Evolutionary conservation across 2,888 invertebrate genomes (phyloP).

Genomic region (Cyaniris semiargus): DNA sequence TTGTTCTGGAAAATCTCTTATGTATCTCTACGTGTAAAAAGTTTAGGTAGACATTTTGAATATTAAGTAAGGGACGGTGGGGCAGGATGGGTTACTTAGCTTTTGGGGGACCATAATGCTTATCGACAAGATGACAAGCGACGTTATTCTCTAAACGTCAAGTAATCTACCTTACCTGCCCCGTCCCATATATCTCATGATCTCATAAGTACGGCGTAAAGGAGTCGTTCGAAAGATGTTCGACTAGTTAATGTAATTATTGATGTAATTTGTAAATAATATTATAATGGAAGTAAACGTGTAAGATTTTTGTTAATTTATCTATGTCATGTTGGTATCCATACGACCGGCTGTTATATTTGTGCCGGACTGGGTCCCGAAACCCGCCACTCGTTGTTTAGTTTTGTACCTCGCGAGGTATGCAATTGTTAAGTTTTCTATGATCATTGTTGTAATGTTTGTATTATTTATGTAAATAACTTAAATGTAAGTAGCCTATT

Average conservation of each 20-base stretch:
- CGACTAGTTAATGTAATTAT: slow-evolving; percentile 15
- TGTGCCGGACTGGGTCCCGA: slow-evolving; percentile 50
- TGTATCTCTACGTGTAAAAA: slow-evolving; percentile 15
- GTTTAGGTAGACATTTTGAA: slow-evolving; percentile 26
- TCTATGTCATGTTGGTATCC: neutral
- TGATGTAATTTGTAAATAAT: slow-evolving; percentile 33
- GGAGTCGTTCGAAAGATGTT: slow-evolving; percentile 23
- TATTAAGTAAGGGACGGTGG: slow-evolving; percentile 28
- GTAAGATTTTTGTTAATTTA: slow-evolving; percentile 16
- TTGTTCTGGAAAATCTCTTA: neutral
- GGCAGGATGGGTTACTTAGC: neutral
- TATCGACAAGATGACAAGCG: no score
- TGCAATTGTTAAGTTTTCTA: slow-evolving; percentile 72
- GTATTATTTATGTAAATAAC: slow-evolving; percentile 77
- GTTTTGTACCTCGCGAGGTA: slow-evolving; percentile 66
- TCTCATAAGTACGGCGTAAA: slow-evolving; percentile 43
- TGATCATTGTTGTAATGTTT: slow-evolving; percentile 72
- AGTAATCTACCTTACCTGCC: neutral
- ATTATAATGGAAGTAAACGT: slow-evolving; percentile 21
- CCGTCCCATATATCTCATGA: slow-evolving; percentile 36
- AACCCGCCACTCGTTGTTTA: slow-evolving; percentile 60
- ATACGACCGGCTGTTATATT: slow-evolving; percentile 39
- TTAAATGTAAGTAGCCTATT: slow-evolving; percentile 61
- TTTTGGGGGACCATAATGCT: neutral
- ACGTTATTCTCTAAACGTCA: neutral